Percentiles rank a stretch among this genome's conserved stretches.
Evolutionary conservation across 2,888 invertebrate genomes (phyloP).

Genomic region (Latrodectus elegans): DNA sequence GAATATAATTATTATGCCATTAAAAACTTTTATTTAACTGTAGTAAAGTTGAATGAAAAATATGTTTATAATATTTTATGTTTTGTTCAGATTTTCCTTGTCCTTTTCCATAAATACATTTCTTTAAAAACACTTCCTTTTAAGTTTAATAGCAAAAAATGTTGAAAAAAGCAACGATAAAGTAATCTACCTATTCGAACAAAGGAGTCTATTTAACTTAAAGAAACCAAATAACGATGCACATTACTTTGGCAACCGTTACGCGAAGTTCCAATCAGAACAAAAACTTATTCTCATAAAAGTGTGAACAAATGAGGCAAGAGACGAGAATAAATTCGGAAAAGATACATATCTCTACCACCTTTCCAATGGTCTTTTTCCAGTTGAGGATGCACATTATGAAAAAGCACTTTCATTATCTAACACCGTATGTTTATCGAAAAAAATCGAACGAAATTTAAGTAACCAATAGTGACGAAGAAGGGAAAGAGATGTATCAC

Average conservation of each 20-base stretch:
- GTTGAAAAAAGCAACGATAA: no score
- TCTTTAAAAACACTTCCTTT: no score
- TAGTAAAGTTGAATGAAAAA: no score
- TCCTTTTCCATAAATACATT: no score
- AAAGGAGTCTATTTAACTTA: constrained; percentile 49
- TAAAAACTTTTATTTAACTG: no score
- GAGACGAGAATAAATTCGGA: constrained; percentile 1
- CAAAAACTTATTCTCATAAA: neutral
- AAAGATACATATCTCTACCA: constrained; percentile 20
- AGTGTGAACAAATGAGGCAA: constrained; percentile 1
- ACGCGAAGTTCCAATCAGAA: neutral
- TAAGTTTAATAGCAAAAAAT: no score
- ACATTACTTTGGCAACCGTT: neutral
- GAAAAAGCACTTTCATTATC: constrained; percentile 39
- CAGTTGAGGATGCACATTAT: constrained; percentile 26
- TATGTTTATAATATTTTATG: no score
- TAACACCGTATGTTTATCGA: constrained; percentile 37
- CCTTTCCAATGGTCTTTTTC: constrained; percentile 19
- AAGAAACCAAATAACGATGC: constrained; percentile 49
- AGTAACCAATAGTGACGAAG: neutral
- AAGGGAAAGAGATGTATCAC: neutral
- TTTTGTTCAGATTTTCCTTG: no score
- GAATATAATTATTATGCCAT: no score
- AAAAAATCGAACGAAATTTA: constrained; percentile 4
- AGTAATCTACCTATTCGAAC: constrained; percentile 12